A percentile compares a stretch with the other conserved stretches of the same genome.
These are phyloP conservation scores for Sitobion miscanthi DNA, from an alignment of 1,140 invertebrate genomes.

Conservation along the genomic window DNA sequence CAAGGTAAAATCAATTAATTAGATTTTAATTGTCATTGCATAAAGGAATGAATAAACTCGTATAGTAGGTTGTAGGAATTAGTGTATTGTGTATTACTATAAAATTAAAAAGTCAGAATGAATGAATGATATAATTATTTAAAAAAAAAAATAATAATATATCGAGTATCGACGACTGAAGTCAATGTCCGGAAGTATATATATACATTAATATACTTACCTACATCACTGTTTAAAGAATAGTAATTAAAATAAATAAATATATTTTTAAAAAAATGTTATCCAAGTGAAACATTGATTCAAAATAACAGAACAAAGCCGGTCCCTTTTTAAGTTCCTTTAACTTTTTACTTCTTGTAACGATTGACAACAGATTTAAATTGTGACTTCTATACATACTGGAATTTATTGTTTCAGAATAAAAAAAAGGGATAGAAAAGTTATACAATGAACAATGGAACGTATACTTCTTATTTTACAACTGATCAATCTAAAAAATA, in stretches of 20 bases:
- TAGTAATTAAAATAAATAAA: not conserved
- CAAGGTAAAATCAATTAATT: conserved; percentile 14
- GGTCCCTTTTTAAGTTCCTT: not conserved
- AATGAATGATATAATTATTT: not conserved
- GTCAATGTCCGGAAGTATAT: not conserved
- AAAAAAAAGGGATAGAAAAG: not conserved
- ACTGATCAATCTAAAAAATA: not conserved
- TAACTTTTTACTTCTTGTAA: not conserved
- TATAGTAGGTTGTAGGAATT: not conserved
- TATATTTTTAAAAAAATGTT: not conserved
- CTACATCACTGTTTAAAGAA: not conserved
- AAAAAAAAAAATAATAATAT: not conserved
- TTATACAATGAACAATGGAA: not conserved
- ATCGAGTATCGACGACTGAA: not conserved
- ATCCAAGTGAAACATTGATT: not conserved
- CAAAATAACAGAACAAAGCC: not conserved
- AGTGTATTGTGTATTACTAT: not conserved
- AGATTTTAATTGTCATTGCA: not conserved
- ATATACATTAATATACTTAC: not conserved
- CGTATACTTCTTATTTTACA: not conserved
- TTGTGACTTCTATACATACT: not conserved
- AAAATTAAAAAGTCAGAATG: not conserved
- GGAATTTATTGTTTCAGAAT: not conserved
- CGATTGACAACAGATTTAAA: not conserved
- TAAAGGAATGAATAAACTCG: not conserved